Conservation (phyloP, 2,888 invertebrate genomes). For the Leptopterna dolabrata region DNA sequence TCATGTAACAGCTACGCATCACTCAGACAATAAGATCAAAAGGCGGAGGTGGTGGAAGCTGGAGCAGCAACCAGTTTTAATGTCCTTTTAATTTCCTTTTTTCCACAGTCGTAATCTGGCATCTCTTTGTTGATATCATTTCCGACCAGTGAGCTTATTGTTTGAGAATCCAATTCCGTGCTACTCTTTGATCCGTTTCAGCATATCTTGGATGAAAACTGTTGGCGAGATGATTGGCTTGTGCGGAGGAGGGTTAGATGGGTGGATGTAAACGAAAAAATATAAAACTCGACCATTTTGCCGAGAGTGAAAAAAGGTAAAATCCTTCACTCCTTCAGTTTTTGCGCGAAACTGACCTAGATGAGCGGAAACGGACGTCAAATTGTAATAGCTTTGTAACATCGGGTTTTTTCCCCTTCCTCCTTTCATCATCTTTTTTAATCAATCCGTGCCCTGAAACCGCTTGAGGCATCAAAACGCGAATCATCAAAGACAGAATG, state of each 20-base stretch:
- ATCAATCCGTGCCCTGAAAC: slow-evolving; percentile 36
- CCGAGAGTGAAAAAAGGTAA: background rate
- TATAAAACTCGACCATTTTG: background rate
- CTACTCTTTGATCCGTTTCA: slow-evolving; percentile 37
- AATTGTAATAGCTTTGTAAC: slow-evolving; percentile 41
- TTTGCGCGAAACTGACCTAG: slow-evolving; percentile 35
- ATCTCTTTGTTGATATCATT: slow-evolving; percentile 54
- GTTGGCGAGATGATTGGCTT: slow-evolving; percentile 22
- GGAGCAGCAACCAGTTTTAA: background rate
- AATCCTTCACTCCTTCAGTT: background rate
- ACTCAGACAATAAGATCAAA: background rate
- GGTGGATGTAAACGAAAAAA: background rate
- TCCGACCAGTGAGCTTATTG: slow-evolving; percentile 51
- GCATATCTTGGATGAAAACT: slow-evolving; percentile 12
- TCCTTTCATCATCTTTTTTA: background rate
- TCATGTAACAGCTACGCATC: background rate
- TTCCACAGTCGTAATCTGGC: slow-evolving; percentile 32
- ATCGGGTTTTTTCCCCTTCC: background rate
- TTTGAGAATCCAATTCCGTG: slow-evolving; percentile 53
- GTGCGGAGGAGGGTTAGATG: background rate
- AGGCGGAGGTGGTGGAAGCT: background rate
- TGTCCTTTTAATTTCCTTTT: slow-evolving; percentile 52
- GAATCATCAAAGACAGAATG: background rate
- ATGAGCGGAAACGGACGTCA: slow-evolving; percentile 46
- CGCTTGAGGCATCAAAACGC: background rate